Conservation (phyloP, 64 coral and sea anemone species). For the Hydrozoanthus tunicans region DNA sequence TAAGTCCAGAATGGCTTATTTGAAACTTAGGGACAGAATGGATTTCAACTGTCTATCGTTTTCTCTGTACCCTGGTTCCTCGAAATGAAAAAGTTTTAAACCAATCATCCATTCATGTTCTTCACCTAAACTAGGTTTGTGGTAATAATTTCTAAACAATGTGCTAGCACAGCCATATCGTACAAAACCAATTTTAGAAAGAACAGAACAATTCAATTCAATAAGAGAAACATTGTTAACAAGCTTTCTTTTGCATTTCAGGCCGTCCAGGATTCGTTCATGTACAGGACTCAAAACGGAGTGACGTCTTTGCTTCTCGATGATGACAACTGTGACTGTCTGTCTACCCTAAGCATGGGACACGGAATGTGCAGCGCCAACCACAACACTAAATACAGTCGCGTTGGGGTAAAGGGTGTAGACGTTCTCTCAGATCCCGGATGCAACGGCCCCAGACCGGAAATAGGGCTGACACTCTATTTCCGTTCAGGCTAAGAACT, state of each 20-base stretch:
- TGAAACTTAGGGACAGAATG: too few species aligned
- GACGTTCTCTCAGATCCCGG: conserved; percentile 57
- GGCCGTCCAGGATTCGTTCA: conserved; percentile 63
- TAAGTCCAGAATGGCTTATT: too few species aligned
- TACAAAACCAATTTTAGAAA: too few species aligned
- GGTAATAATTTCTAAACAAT: too few species aligned
- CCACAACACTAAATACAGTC: conserved; percentile 49
- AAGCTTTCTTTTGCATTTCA: background rate
- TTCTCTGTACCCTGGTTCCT: too few species aligned
- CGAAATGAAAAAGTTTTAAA: too few species aligned
- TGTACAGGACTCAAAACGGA: conserved; percentile 65
- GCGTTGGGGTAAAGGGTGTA: conserved; percentile 59
- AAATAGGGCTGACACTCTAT: conserved; percentile 60
- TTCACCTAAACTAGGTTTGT: too few species aligned
- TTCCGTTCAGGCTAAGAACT: conserved; percentile 55
- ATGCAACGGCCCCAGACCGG: conserved; percentile 62
- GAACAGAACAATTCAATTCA: background rate
- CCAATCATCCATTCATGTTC: too few species aligned
- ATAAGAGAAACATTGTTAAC: background rate
- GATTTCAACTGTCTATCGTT: too few species aligned
- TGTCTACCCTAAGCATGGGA: conserved; percentile 62
- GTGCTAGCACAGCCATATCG: too few species aligned
- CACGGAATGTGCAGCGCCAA: conserved; percentile 56
- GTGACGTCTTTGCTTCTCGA: conserved; percentile 69
- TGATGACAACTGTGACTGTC: conserved; percentile 73